Conservation (phyloP, 35 echinoderm and acorn worm species). For the Eucidaris tribuloides region DNA sequence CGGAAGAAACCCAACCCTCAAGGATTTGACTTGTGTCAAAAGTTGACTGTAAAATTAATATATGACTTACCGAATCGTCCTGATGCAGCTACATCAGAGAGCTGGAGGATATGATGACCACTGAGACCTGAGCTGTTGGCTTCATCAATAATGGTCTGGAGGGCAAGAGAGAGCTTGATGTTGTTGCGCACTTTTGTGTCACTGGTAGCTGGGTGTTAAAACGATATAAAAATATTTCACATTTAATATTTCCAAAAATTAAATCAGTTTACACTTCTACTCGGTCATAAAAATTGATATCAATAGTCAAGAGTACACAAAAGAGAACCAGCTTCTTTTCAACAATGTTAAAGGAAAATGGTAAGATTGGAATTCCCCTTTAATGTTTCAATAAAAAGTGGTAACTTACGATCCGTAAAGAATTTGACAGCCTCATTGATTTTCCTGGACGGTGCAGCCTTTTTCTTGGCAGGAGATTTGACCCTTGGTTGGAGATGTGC, state of each 20-base stretch:
- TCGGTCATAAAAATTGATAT: not conserved
- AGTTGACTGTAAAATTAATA: too few species aligned
- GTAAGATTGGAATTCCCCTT: not conserved
- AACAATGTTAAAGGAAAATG: not conserved
- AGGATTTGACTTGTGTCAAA: too few species aligned
- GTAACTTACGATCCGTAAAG: conserved; percentile 19
- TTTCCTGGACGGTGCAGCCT: not conserved
- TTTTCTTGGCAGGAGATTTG: not conserved
- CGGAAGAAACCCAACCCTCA: too few species aligned
- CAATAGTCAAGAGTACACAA: not conserved
- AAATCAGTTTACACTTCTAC: not conserved
- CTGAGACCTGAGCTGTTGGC: conserved; percentile 35
- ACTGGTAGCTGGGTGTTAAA: conserved; percentile 8
- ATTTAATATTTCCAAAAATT: too few species aligned
- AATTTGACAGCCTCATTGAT: conserved; percentile 11
- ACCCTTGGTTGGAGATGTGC: too few species aligned
- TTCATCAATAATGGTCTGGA: conserved; percentile 28
- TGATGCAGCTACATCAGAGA: conserved; percentile 50
- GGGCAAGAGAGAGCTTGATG: conserved; percentile 9
- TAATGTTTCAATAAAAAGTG: not conserved
- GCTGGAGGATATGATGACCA: conserved; percentile 10
- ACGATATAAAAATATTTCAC: too few species aligned
- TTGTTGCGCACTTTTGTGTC: conserved; percentile 47
- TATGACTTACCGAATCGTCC: conserved; percentile 65
- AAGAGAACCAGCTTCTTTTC: not conserved